These are phyloP conservation scores for Synanthedon formicaeformis DNA, from an alignment of 2,888 invertebrate genomes.

Conservation along the genomic window DNA sequence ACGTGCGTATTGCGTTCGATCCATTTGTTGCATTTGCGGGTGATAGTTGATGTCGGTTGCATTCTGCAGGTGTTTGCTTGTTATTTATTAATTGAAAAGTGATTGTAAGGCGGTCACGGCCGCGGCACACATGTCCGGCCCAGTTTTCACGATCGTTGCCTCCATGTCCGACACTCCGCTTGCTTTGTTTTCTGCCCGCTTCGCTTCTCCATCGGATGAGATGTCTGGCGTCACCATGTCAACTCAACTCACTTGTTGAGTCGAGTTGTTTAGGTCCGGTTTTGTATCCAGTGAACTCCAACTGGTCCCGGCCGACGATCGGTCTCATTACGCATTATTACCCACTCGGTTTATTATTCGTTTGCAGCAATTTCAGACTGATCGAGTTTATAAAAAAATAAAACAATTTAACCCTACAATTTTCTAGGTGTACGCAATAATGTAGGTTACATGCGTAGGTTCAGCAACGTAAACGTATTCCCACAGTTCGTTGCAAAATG, in stretches of 20 bases:
- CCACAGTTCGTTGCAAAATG: constrained; percentile 2
- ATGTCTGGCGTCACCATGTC: constrained; percentile 7
- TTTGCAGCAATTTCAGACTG: neutral
- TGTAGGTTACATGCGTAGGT: neutral
- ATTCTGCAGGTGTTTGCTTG: constrained; percentile 61
- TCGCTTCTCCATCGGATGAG: constrained; percentile 15
- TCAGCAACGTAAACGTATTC: neutral
- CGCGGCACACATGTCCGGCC: constrained; percentile 67
- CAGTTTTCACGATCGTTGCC: constrained; percentile 56
- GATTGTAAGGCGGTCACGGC: constrained; percentile 68
- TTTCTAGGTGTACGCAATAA: neutral
- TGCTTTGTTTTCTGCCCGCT: constrained; percentile 53
- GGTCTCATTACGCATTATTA: neutral
- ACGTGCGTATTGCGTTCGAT: constrained; percentile 31
- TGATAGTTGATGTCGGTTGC: constrained; percentile 49
- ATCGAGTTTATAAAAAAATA: neutral
- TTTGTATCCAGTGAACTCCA: neutral
- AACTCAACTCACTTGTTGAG: constrained; percentile 40
- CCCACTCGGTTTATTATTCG: neutral
- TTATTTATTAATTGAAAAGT: constrained; percentile 69
- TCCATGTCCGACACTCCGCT: constrained; percentile 45
- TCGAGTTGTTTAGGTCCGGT: neutral
- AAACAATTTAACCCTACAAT: too few species aligned
- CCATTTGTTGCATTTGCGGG: constrained; percentile 21
- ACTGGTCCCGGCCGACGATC: neutral